These are phyloP conservation scores for Ondatra zibethicus DNA, from an alignment of 2,113 vertebrate species.

Conservation along the genomic window DNA sequence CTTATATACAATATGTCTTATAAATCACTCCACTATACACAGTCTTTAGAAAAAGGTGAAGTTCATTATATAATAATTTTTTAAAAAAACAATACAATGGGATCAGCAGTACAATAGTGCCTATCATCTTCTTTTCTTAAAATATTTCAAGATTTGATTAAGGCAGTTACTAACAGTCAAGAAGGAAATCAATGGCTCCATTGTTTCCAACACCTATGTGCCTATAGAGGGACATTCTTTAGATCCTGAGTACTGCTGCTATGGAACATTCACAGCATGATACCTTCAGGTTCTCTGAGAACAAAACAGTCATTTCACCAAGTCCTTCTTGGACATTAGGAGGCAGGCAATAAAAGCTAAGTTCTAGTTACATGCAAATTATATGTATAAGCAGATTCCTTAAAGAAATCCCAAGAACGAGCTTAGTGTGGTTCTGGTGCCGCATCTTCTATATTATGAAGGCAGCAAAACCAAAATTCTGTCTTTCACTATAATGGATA, in stretches of 20 bases:
- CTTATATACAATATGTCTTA: not conserved
- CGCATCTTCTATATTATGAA: conserved; percentile 14
- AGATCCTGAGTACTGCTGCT: not conserved
- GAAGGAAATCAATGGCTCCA: not conserved
- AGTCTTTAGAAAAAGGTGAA: not conserved
- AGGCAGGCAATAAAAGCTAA: not conserved
- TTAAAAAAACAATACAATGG: not conserved
- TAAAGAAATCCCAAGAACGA: conserved; percentile 20
- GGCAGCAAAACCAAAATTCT: not conserved
- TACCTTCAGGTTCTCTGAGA: not conserved
- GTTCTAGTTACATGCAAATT: not conserved
- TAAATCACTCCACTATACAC: not conserved
- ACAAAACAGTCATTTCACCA: not conserved
- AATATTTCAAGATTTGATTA: conserved; percentile 26
- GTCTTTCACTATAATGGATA: not conserved
- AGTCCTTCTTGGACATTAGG: not conserved
- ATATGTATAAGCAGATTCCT: not conserved
- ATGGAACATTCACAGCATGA: not conserved
- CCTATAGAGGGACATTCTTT: not conserved
- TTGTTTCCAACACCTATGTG: not conserved
- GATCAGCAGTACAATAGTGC: not conserved
- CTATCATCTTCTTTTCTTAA: not conserved
- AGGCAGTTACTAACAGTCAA: not conserved
- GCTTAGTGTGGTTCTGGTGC: not conserved
- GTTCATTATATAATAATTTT: not conserved